phyloP scores from a whole-genome alignment of 2,113 vertebrate species.

The Ammodytes marinus region DNA sequence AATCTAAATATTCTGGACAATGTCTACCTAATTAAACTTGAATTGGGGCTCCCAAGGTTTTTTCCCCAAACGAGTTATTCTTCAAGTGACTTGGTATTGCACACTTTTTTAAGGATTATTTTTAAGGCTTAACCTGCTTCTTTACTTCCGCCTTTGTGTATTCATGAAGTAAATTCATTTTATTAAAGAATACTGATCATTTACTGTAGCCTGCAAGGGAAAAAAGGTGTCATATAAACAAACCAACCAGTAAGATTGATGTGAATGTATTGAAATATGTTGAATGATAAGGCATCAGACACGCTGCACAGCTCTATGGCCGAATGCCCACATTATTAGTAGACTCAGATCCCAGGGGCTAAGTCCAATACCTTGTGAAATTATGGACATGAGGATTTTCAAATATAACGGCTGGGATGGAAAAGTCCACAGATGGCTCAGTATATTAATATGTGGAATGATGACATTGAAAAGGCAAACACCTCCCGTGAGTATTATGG shows the following conservation, averaged over 20 bases:
- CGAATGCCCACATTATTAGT: slow-evolving; percentile 38
- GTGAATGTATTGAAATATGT: slow-evolving; percentile 65
- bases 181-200: slow-evolving; percentile 39
- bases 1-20: slow-evolving; percentile 73
- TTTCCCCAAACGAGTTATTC: slow-evolving; percentile 45
- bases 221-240: slow-evolving; percentile 25
- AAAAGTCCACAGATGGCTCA: slow-evolving; percentile 56
- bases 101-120: slow-evolving; percentile 60
- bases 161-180: slow-evolving; percentile 60
- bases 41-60: slow-evolving; percentile 52
- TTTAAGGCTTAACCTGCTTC: slow-evolving; percentile 58
- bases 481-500: slow-evolving; percentile 19
- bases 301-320: slow-evolving; percentile 29
- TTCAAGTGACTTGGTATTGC: slow-evolving; percentile 35
- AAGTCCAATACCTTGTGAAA: slow-evolving; percentile 52
- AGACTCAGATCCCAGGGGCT: slow-evolving; percentile 30
- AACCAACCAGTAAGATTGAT: slow-evolving; percentile 46
- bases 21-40: slow-evolving; percentile 68
- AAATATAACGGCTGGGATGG: slow-evolving; percentile 44
- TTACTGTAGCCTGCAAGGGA: slow-evolving; percentile 9
- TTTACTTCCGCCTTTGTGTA: slow-evolving; percentile 36
- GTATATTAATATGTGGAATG: slow-evolving; percentile 32
- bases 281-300: slow-evolving; percentile 40
- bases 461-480: slow-evolving; percentile 57
- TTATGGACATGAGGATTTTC: slow-evolving; percentile 45